Evolutionary conservation across 1,140 invertebrate genomes (phyloP).

Genomic region (Drosophila elegans): DNA sequence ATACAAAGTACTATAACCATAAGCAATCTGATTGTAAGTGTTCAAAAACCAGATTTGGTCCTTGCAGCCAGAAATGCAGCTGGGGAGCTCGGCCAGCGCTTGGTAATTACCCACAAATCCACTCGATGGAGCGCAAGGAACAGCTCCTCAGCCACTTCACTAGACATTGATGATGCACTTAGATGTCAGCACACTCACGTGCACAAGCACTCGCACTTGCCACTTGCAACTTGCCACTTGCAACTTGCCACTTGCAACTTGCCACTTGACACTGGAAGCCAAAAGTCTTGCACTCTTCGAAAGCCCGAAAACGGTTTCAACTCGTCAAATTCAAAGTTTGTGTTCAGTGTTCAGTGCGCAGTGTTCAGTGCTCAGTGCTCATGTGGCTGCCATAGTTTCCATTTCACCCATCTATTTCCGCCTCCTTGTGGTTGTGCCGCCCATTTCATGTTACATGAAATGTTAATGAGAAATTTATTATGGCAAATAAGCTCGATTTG

Average conservation of each 20-base stretch:
- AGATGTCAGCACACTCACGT: slow-evolving; percentile 25
- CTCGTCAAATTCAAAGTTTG: slow-evolving; percentile 58
- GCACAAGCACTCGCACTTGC: slow-evolving; percentile 10
- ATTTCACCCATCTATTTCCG: slow-evolving; percentile 20
- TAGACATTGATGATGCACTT: slow-evolving; percentile 44
- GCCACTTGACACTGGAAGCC: slow-evolving; percentile 57
- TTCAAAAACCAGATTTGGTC: neutral
- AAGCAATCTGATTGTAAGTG: neutral
- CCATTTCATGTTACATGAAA: slow-evolving; percentile 56
- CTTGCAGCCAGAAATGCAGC: neutral
- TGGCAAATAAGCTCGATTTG: slow-evolving; percentile 64
- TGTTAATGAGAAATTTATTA: slow-evolving; percentile 67
- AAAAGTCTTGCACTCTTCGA: slow-evolving; percentile 47
- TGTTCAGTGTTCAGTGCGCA: neutral
- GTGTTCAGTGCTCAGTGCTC: neutral
- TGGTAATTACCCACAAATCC: slow-evolving; percentile 39
- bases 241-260: slow-evolving; percentile 37
- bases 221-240: slow-evolving; percentile 44
- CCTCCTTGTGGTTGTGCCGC: slow-evolving; percentile 17
- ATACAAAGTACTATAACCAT: neutral
- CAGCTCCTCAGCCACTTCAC: slow-evolving; percentile 17
- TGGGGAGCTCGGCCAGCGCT: neutral
- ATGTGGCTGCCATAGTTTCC: slow-evolving; percentile 40
- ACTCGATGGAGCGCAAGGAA: slow-evolving; percentile 13
- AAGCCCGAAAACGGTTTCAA: slow-evolving; percentile 51